phyloP scores from a whole-genome alignment of 2,113 vertebrate species.

The Arizona elegans region DNA sequence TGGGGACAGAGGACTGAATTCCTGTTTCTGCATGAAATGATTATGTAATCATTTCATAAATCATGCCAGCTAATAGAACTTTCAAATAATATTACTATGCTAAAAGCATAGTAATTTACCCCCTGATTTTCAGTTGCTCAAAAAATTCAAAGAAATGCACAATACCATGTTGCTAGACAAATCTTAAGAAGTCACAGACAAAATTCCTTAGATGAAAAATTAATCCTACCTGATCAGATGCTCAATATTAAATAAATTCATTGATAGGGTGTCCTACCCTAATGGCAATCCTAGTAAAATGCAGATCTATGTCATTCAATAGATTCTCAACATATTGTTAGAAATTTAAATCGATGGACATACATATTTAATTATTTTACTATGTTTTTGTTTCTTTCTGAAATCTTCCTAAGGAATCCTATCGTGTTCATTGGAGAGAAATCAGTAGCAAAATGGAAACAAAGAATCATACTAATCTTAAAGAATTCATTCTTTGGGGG shows the following conservation, averaged over 20 bases:
- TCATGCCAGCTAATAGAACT: neutral
- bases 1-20: neutral
- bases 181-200: neutral
- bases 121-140: neutral
- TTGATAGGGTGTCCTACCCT: neutral
- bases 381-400: neutral
- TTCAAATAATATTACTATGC: neutral
- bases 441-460: slow-evolving; percentile 7
- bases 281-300: neutral
- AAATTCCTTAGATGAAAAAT: neutral
- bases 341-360: neutral
- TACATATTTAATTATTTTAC: neutral
- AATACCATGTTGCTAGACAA: neutral
- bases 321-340: neutral
- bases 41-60: neutral
- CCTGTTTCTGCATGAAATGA: neutral
- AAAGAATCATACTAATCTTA: slow-evolving; percentile 17
- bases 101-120: neutral
- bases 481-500: slow-evolving; percentile 31
- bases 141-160: neutral
- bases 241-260: neutral
- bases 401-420: neutral
- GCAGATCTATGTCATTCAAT: neutral
- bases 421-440: neutral
- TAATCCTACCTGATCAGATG: neutral